Conservation (phyloP, 2,113 vertebrate species). For the Anguilla rostrata region DNA sequence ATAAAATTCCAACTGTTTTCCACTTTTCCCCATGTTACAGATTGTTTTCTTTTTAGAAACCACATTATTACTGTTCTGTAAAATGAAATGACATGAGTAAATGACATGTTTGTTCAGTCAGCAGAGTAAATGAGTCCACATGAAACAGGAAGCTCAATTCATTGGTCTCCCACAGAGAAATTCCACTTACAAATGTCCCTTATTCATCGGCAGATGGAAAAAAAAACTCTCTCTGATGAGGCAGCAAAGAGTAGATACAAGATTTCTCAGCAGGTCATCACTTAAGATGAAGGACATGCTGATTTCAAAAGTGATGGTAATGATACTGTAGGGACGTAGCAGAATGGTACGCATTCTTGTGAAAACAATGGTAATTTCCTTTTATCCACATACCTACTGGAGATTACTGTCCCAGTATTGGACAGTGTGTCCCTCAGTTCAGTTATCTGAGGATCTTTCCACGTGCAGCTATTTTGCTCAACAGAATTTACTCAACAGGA, state of each 20-base stretch:
- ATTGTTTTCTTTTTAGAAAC: background rate
- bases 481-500: background rate
- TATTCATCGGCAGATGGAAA: background rate
- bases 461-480: background rate
- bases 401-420: background rate
- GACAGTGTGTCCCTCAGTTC: background rate
- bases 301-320: background rate
- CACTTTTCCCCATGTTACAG: background rate
- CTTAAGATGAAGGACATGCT: background rate
- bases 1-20: too few species aligned
- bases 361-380: background rate
- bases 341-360: background rate
- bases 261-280: background rate
- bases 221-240: background rate
- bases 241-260: background rate
- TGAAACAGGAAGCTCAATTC: background rate
- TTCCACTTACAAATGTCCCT: background rate
- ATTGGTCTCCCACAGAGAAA: constrained; percentile 1
- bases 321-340: background rate
- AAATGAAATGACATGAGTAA: background rate
- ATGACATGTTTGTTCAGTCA: background rate
- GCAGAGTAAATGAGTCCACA: background rate
- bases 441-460: background rate
- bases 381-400: background rate
- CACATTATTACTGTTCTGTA: background rate